Conservation (phyloP, 2,888 invertebrate species). For the Chalcis sispes region DNA sequence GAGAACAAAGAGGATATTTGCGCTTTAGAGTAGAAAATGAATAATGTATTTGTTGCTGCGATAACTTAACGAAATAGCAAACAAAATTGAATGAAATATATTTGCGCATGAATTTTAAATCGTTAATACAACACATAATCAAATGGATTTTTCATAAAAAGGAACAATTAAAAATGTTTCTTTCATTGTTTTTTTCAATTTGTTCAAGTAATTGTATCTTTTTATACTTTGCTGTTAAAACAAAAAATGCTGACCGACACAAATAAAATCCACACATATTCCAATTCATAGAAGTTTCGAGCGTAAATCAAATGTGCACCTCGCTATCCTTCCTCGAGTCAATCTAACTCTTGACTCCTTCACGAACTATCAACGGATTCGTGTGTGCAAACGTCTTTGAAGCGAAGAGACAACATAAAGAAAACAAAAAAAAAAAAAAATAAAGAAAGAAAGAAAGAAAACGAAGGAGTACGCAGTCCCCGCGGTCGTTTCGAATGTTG, state of each 20-base stretch:
- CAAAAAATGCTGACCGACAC: no score
- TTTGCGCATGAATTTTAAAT: background rate
- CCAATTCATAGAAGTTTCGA: background rate
- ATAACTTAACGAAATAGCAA: background rate
- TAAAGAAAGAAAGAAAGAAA: no score
- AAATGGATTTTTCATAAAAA: slow-evolving; percentile 1
- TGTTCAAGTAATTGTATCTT: no score
- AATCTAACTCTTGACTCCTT: background rate
- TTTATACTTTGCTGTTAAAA: no score
- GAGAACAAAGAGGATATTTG: no score
- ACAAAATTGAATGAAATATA: no score
- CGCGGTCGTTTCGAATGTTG: background rate
- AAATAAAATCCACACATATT: background rate
- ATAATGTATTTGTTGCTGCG: background rate
- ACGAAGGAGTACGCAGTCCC: no score
- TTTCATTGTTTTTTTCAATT: background rate
- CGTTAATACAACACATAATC: no score
- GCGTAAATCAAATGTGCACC: background rate
- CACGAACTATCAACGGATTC: background rate
- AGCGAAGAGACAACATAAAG: no score
- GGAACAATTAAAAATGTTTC: background rate
- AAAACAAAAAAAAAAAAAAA: no score
- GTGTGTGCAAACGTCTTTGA: no score
- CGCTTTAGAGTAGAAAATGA: no score
- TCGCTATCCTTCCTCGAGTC: background rate